These are phyloP conservation scores for Prionace glauca DNA, from an alignment of 2,797 vertebrate species.

Conservation along the genomic window DNA sequence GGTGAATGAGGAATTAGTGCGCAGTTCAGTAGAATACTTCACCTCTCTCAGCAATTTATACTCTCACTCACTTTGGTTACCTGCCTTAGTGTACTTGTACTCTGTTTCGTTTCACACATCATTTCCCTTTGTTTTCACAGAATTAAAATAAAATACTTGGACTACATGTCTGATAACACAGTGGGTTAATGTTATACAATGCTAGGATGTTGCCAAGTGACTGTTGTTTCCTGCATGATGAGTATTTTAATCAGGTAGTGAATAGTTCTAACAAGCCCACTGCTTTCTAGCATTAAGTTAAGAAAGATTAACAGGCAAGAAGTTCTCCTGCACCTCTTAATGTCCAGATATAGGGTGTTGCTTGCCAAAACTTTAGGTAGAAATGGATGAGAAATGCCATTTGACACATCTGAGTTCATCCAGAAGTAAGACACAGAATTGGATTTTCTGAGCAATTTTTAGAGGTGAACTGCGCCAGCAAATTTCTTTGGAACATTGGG, in stretches of 20 bases:
- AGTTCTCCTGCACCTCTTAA: not conserved
- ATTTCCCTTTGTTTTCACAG: not conserved
- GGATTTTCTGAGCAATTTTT: not conserved
- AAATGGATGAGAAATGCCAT: not conserved
- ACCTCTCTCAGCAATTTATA: not conserved
- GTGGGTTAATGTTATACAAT: not conserved
- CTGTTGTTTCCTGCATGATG: not conserved
- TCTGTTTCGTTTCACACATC: not conserved
- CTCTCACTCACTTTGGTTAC: not conserved
- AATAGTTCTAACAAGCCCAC: not conserved
- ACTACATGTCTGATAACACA: not conserved
- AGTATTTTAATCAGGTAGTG: not conserved
- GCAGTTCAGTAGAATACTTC: not conserved
- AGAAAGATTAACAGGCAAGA: not conserved
- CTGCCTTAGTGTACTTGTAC: not conserved
- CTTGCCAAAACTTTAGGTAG: not conserved
- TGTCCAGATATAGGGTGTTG: not conserved
- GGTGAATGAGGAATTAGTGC: not conserved
- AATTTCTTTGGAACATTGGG: no score
- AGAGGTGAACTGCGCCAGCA: no score
- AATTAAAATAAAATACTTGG: not conserved
- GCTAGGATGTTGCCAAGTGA: not conserved
- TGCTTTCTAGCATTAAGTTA: not conserved
- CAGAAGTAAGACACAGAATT: not conserved
- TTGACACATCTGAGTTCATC: not conserved